Evolutionary conservation across 2,888 invertebrate genomes (phyloP).

Genomic region (Ormyrus labotus): DNA sequence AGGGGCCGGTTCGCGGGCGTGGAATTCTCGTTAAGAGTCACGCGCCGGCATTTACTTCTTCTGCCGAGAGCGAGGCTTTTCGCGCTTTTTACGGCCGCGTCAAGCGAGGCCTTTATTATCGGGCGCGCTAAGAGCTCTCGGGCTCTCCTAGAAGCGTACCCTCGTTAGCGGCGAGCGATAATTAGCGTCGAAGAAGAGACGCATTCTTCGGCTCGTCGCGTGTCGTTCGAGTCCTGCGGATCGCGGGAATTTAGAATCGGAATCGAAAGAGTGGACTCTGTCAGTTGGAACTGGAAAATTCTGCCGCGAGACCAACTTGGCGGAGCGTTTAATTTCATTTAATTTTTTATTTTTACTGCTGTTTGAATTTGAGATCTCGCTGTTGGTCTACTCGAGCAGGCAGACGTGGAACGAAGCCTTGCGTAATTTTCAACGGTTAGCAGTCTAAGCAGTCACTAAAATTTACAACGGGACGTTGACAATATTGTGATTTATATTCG

Average conservation of each 20-base stretch:
- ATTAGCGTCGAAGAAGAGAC: conserved; percentile 16
- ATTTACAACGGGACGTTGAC: conserved; percentile 21
- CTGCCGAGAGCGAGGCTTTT: conserved; percentile 6
- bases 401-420: not conserved
- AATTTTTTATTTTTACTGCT: too few species aligned
- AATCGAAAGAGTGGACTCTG: too few species aligned
- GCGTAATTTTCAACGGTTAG: conserved; percentile 24
- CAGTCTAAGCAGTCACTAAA: not conserved
- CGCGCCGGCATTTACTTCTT: not conserved
- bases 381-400: not conserved
- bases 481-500: not conserved
- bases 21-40: conserved; percentile 26
- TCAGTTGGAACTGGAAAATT: too few species aligned
- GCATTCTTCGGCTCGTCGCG: too few species aligned
- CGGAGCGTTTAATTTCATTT: too few species aligned
- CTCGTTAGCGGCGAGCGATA: conserved; percentile 39
- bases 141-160: not conserved
- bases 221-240: too few species aligned
- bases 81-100: conserved; percentile 27
- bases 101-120: conserved; percentile 31
- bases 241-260: too few species aligned
- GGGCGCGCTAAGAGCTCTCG: conserved; percentile 24
- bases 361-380: too few species aligned
- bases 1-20: not conserved
- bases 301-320: too few species aligned